Evolutionary conservation across 2,113 vertebrate genomes (phyloP).

Genomic region (Cavia porcellus): DNA sequence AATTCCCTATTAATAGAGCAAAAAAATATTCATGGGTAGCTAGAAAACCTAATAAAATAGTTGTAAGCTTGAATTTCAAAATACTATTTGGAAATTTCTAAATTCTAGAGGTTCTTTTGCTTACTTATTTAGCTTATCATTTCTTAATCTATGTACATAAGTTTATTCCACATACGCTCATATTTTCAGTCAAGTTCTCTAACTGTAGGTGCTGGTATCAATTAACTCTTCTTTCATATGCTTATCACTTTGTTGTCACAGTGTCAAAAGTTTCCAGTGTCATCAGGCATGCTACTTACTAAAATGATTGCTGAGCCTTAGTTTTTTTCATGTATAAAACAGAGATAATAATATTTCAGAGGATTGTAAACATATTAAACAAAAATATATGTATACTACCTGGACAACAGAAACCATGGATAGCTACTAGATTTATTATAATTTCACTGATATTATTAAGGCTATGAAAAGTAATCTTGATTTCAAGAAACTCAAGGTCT

Average conservation of each 20-base stretch:
- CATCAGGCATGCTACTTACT: neutral
- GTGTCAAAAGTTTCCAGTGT: neutral
- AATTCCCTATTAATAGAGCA: neutral
- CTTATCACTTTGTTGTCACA: neutral
- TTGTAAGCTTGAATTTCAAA: neutral
- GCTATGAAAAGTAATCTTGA: neutral
- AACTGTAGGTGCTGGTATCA: neutral
- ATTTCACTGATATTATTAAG: neutral
- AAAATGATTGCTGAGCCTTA: neutral
- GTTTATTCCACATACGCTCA: neutral
- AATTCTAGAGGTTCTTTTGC: neutral
- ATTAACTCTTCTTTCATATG: neutral
- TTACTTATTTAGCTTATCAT: neutral
- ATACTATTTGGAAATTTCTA: neutral
- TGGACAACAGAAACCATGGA: neutral
- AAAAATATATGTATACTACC: neutral
- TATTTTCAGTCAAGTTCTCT: neutral
- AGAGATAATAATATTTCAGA: neutral
- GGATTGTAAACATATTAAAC: neutral
- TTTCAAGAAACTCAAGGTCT: neutral
- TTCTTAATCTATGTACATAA: neutral
- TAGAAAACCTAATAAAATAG: neutral
- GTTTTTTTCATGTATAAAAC: neutral
- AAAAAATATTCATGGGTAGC: neutral
- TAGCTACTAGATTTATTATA: neutral